Evolutionary conservation across 2,797 vertebrate genomes (phyloP).

Genomic region (Falco cherrug): DNA sequence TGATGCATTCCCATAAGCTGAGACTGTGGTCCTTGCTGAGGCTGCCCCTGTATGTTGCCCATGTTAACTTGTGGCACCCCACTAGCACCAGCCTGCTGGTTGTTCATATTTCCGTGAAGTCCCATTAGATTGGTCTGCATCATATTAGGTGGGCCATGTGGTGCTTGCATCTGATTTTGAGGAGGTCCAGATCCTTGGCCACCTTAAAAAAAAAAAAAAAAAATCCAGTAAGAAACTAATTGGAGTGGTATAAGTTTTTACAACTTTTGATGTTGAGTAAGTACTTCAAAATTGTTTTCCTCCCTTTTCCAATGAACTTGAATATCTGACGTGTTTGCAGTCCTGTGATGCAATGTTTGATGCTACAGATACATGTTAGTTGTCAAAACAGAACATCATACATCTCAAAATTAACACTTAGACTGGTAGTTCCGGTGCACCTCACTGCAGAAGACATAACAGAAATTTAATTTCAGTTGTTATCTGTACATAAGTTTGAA

Average conservation of each 20-base stretch:
- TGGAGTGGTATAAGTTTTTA: neutral
- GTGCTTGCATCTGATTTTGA: slow-evolving; percentile 89
- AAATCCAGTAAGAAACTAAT: slow-evolving; percentile 7
- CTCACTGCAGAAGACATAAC: neutral
- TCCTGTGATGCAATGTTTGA: neutral
- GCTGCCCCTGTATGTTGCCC: slow-evolving; percentile 86
- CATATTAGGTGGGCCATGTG: slow-evolving; percentile 84
- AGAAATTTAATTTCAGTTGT: neutral
- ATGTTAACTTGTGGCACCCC: slow-evolving; percentile 82
- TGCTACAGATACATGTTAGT: neutral
- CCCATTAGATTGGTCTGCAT: slow-evolving; percentile 90
- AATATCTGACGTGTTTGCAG: neutral
- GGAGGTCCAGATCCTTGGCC: slow-evolving; percentile 85
- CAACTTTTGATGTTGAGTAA: neutral
- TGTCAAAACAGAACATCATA: neutral
- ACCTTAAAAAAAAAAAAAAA: slow-evolving; percentile 80
- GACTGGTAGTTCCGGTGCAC: neutral
- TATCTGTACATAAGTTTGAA: neutral
- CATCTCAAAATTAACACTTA: neutral
- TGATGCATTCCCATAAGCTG: slow-evolving; percentile 97
- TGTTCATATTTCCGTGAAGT: slow-evolving; percentile 89
- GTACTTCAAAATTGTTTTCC: neutral
- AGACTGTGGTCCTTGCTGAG: slow-evolving; percentile 90
- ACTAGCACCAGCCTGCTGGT: slow-evolving; percentile 83
- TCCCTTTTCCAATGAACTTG: neutral